phyloP scores from a whole-genome alignment of 2,797 vertebrate species.

The Smutsia gigantea region DNA sequence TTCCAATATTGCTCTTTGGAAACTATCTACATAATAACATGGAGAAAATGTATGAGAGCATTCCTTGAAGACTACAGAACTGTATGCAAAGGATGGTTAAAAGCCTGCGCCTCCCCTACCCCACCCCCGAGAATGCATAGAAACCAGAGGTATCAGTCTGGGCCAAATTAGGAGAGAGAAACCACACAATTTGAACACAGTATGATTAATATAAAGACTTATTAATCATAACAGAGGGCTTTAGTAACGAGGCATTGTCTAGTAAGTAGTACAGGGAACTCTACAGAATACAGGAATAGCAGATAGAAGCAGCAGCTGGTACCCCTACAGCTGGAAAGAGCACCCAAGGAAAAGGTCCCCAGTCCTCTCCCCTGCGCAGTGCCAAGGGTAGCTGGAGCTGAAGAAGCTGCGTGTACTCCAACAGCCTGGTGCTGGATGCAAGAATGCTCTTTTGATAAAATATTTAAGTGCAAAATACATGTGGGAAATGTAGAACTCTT shows the following conservation, averaged over 20 bases:
- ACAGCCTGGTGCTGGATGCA: not conserved
- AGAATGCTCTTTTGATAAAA: conserved; percentile 28
- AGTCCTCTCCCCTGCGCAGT: not conserved
- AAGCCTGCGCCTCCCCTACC: not conserved
- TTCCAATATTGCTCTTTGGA: not conserved
- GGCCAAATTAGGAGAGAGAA: conserved; percentile 12
- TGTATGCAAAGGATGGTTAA: not conserved
- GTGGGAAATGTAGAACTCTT: not conserved
- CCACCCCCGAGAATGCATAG: accelerated
- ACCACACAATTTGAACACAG: not conserved
- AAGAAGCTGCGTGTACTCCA: not conserved
- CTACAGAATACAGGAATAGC: not conserved
- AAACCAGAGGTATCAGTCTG: not conserved
- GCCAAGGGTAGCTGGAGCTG: not conserved
- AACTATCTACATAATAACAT: not conserved
- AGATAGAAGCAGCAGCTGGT: not conserved
- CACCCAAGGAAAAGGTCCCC: not conserved
- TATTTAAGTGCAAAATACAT: not conserved
- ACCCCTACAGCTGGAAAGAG: not conserved
- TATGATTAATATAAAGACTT: not conserved
- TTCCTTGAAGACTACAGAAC: not conserved
- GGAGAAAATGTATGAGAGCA: not conserved
- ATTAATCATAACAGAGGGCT: not conserved
- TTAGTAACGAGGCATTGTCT: not conserved
- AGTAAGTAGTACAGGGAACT: not conserved